Evolutionary conservation across 64 coral and sea anemone genomes (phyloP).

Genomic region (Stylophora pistillata): DNA sequence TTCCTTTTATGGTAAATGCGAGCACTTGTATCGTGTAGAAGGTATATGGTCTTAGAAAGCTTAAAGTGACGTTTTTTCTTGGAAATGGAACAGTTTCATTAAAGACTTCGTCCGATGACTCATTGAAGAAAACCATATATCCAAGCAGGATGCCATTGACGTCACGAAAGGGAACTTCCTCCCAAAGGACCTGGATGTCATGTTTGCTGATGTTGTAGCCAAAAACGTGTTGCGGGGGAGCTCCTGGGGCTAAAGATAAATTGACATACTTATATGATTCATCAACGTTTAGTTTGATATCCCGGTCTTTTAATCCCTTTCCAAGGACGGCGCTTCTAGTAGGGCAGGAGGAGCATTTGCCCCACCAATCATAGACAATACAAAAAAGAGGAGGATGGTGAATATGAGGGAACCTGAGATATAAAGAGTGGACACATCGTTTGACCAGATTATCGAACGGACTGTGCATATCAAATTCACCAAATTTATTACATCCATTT

Average conservation of each 20-base stretch:
- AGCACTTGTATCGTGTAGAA: constrained; percentile 23
- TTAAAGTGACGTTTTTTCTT: neutral
- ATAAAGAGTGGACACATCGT: too few species aligned
- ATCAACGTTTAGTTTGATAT: too few species aligned
- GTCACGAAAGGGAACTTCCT: constrained; percentile 33
- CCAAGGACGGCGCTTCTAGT: too few species aligned
- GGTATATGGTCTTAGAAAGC: constrained; percentile 18
- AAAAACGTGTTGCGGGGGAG: constrained; percentile 39
- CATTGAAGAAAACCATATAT: constrained; percentile 42
- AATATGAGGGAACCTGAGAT: too few species aligned
- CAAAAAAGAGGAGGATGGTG: too few species aligned
- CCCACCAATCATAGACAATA: too few species aligned
- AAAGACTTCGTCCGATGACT: neutral
- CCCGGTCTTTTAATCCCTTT: neutral
- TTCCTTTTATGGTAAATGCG: constrained; percentile 43
- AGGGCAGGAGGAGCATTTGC: too few species aligned
- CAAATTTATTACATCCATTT: too few species aligned
- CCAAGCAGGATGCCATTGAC: constrained; percentile 74
- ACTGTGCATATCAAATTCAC: too few species aligned
- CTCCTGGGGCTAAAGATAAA: constrained; percentile 50
- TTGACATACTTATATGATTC: neutral
- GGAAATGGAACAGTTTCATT: constrained; percentile 23
- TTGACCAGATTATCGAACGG: too few species aligned
- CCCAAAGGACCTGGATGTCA: constrained; percentile 59
- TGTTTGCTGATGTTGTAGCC: constrained; percentile 80